phyloP scores from a whole-genome alignment of 1,140 invertebrate genomes.

The Heliconius himera region DNA sequence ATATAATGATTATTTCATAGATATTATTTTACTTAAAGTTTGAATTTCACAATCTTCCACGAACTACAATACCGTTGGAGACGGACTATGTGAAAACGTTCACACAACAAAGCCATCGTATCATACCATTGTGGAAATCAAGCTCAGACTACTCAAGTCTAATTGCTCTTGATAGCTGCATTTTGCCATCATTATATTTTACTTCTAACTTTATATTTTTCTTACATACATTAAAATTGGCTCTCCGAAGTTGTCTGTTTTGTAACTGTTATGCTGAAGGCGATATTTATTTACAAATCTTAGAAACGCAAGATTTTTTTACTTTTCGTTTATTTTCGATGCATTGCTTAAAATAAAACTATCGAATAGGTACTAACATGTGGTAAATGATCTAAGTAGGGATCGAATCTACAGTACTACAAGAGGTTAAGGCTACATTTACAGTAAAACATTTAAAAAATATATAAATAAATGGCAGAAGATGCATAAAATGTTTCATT shows the following conservation, averaged over 20 bases:
- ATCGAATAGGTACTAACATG: too few relatives aligned
- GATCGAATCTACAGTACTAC: too few relatives aligned
- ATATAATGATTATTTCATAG: neutral
- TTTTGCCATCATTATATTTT: neutral
- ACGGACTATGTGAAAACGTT: neutral
- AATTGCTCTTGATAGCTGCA: conserved; percentile 4
- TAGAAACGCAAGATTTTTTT: too few relatives aligned
- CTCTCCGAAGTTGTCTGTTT: too few relatives aligned
- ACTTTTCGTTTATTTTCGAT: too few relatives aligned
- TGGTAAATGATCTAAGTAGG: too few relatives aligned
- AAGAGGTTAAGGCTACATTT: too few relatives aligned
- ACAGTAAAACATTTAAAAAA: too few relatives aligned
- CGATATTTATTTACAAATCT: too few relatives aligned
- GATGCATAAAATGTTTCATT: neutral
- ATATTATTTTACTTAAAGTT: neutral
- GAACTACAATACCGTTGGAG: neutral
- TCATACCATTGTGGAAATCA: neutral
- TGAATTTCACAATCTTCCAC: neutral
- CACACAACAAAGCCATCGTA: neutral
- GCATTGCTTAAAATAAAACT: too few relatives aligned
- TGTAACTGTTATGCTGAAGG: too few relatives aligned
- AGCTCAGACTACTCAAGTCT: conserved; percentile 10
- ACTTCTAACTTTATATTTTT: neutral
- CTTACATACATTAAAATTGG: neutral
- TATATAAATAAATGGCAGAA: neutral